Evolutionary conservation across 1,140 invertebrate genomes (phyloP), one percentile per base, ranked within the genome.

Genomic region (Ectropis grisescens): DNA sequence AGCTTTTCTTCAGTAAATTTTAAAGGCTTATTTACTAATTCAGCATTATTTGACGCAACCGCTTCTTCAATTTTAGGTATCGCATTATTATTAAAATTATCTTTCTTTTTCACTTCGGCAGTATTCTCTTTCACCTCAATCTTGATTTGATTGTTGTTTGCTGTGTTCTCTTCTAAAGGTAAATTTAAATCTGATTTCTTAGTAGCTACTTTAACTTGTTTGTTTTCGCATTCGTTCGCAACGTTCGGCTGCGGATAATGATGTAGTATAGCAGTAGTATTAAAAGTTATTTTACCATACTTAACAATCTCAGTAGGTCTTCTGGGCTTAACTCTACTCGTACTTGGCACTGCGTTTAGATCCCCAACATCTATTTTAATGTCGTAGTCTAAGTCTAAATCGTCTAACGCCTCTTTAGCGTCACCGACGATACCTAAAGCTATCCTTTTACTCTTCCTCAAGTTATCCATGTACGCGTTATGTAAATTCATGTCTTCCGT

Each of bases 1-100:
- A 81, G 67, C 27, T 81, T 81, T 41, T 81, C 76, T 55, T 81
- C 76, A 11, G 76, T 57, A 41, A 81, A 81, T 42, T 78, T 78
- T 7, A 68, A 58, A 26, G 71, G 61, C 13, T 68, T 58, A 30
- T 60, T 68, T 34, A 56, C 41, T 10, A 68, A 36, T 34, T 67
- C 57, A 19, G 52, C 40, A 35, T 65, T 59, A 39, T 58, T 38
- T 16, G 48, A 34, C 11, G 33, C 61, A 33, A 49, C 32, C 2
- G 47, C 41, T 23, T 47, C 41, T 30, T 53, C 50, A 1, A 37
- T 43, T 29, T 49, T 56, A 7, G 16, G 13, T 25, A 37, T 41
- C 28, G 64, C 55, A 33, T 72, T 76, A 42, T 80, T 74, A 35
- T 74, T 74, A 40, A 43, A 47, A 26, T 61, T 74, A 38, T 62